Conservation (phyloP, 2,113 vertebrate species). For the Isurus oxyrinchus region DNA sequence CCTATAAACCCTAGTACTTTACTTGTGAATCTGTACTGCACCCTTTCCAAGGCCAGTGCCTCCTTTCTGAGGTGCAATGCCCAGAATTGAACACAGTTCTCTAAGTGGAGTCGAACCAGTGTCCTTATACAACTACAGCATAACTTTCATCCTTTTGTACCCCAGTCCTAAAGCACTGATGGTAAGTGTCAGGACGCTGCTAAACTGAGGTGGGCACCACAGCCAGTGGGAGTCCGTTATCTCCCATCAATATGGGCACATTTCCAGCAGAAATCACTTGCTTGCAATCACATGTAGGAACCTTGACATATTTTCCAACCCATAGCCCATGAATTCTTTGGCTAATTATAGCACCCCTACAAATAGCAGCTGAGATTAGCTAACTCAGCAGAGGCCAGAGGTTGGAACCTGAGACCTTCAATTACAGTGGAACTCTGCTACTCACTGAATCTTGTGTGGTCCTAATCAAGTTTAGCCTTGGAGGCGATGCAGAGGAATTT, state of each 20-base stretch:
- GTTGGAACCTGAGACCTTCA: not conserved
- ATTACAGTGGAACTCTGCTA: not conserved
- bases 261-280: not conserved
- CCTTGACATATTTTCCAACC: conserved; percentile 6
- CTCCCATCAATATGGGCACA: not conserved
- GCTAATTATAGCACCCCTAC: not conserved
- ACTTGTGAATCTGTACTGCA: not conserved
- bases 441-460: not conserved
- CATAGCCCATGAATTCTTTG: not conserved
- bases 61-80: not conserved
- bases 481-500: not conserved
- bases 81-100: not conserved
- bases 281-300: not conserved
- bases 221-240: not conserved
- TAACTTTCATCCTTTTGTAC: not conserved
- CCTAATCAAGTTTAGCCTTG: not conserved
- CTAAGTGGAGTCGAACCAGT: not conserved
- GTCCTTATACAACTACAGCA: not conserved
- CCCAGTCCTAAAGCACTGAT: not conserved
- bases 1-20: not conserved
- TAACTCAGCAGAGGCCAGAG: not conserved
- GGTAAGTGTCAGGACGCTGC: not conserved
- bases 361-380: not conserved
- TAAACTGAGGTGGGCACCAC: not conserved
- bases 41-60: not conserved